Base-by-base conservation (phyloP, 2,113 vertebrate species). In the Barnardius zonarius region DNA sequence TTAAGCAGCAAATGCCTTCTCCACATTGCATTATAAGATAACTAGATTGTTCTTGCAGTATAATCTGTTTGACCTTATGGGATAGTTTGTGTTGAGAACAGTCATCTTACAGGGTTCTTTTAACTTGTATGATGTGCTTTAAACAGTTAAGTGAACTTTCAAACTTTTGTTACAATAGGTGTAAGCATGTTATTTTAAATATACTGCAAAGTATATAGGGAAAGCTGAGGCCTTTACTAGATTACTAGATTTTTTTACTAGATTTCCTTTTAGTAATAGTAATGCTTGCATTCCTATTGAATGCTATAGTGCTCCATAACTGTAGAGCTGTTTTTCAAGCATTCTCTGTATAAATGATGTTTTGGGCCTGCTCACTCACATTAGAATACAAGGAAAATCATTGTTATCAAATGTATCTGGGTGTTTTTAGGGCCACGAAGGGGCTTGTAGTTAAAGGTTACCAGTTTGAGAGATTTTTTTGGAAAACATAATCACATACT, bases 281-380 rank as follows among this genome's bases (percentile, higher is more conserved):
- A 43, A 9, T 74, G 46, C 8, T 88, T 81, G 54, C 28, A 3
- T 44, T 61, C 17, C 16, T 75, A 2, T 9, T 62, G 9, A 55
- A 43, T 37, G 4, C 33, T 33, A 5, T 54, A 16, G 11, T 59
- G 35, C 24, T 75, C 19, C 23, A 3, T 33, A 28, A 43, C 33
- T 39, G 4, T 28, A 41, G 24, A 48, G 37, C 46, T 64, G 16
- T 2, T 76, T 87, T 64, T 61, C 52, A 74, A 20, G 9, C 0
- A 0, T 43, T 73, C 13, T 62, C 28, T 2, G 1, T 23, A 0
- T 51, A 44, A 69, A 27, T 37, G 44, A 46, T n/a, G 11, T 13
- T 67, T 77, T 27, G 43, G 22, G 20, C 43, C 46, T 73, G 14
- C 12, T 91, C 0, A 0, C 33, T 88, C 39, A 30, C 43, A 28